Conservation (phyloP, 2,797 vertebrate genomes). For the Phoxinus dragarum region DNA sequence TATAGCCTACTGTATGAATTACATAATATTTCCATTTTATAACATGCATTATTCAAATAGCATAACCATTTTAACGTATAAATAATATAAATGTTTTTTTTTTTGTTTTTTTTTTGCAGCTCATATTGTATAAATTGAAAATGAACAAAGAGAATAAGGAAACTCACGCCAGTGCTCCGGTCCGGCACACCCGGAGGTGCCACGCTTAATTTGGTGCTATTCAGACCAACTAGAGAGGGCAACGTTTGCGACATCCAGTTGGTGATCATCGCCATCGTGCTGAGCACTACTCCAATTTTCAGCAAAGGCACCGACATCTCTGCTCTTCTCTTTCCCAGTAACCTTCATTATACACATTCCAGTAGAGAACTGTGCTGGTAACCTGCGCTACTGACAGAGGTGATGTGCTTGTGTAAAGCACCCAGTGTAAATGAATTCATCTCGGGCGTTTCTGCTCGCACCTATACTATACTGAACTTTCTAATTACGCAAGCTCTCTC, state of each 20-base stretch:
- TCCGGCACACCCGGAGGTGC: slow-evolving; percentile 83
- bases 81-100: neutral
- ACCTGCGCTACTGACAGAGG: slow-evolving; percentile 58
- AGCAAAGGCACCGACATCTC: slow-evolving; percentile 85
- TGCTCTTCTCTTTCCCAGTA: slow-evolving; percentile 63
- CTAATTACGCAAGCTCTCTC: neutral
- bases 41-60: neutral
- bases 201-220: slow-evolving; percentile 83
- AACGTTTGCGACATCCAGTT: slow-evolving; percentile 87
- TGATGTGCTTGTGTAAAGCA: slow-evolving; percentile 61
- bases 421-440: slow-evolving; percentile 58
- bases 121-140: neutral
- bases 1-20: neutral
- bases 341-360: slow-evolving; percentile 75
- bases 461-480: slow-evolving; percentile 22
- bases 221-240: slow-evolving; percentile 84
- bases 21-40: neutral
- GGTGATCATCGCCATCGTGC: slow-evolving; percentile 87
- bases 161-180: slow-evolving; percentile 87
- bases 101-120: neutral
- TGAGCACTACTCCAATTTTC: slow-evolving; percentile 85
- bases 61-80: neutral
- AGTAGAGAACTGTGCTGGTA: slow-evolving; percentile 51
- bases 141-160: slow-evolving; percentile 21
- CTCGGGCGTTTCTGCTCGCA: slow-evolving; percentile 54